phyloP scores from a whole-genome alignment of 2,888 invertebrate genomes.

The Frankliniella fusca region DNA sequence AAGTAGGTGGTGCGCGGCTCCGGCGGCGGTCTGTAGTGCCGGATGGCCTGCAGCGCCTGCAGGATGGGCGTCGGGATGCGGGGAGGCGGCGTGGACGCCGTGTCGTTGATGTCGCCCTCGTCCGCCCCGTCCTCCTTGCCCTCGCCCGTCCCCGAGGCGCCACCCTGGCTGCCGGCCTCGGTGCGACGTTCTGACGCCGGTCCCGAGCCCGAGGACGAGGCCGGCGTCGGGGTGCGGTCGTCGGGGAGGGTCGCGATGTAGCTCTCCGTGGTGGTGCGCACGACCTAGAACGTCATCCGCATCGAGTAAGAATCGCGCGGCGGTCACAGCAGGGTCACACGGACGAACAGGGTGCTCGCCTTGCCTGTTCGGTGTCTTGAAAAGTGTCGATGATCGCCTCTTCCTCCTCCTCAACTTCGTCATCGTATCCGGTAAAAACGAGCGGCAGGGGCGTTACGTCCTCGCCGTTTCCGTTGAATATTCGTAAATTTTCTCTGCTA shows the following conservation, averaged over 20 bases:
- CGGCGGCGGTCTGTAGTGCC: conserved; percentile 4
- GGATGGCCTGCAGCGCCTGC: conserved; percentile 16
- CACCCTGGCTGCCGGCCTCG: background rate
- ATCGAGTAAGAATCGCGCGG: too few relatives aligned
- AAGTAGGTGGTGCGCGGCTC: conserved; percentile 13
- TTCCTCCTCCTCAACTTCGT: background rate
- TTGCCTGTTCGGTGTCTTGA: background rate
- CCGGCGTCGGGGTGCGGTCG: conserved; percentile 4
- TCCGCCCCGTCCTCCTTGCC: background rate
- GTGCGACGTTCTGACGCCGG: background rate
- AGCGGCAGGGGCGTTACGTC: background rate
- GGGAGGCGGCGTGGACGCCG: background rate
- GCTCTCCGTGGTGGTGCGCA: conserved; percentile 11
- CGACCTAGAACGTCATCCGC: background rate
- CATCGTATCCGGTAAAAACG: background rate
- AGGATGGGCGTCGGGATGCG: conserved; percentile 1
- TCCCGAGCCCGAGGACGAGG: background rate
- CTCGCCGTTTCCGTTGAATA: background rate
- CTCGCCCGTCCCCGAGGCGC: background rate
- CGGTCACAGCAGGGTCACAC: background rate
- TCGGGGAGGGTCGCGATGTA: background rate
- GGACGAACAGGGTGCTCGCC: background rate
- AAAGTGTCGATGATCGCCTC: background rate
- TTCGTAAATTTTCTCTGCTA: background rate
- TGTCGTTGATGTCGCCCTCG: background rate